Evolutionary conservation across 2,113 vertebrate species (phyloP), one percentile per base, ranked within the genome.

Genomic region (Laterallus jamaicensis): DNA sequence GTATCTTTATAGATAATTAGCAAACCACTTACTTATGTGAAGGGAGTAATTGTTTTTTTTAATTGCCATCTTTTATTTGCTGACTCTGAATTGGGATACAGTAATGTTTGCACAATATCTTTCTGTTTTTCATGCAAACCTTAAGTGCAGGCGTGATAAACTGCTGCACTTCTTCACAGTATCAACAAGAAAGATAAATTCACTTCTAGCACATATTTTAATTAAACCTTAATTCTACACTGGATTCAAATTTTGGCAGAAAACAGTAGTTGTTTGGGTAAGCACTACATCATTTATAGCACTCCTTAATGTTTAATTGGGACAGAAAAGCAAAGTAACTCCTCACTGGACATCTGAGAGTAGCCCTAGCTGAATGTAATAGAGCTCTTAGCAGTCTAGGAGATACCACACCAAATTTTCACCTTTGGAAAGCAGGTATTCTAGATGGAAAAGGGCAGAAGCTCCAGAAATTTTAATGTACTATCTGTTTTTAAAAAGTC

Each of bases 1-100:
- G 9, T 54, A 79, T 52, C 50, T 95, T 91, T 87, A 83, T 7
- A 49, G 78, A 68, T 79, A 96, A 95, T 91, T 89, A 95, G 74
- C 25, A 86, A 97, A 82, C 42, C 31, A 86, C 63, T 66, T 87
- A 77, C 69, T 92, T 80, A 78, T 39, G 31, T 66, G 89, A 97
- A 97, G 12, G 22, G 18, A 93, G 39, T 40, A 49, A 32, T 54
- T 32, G 19, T 15, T 29, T 29, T 32, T 49, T 96, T 96, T 56
- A 67, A 32, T 18, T 16, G 71, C 24, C 40, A 78, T 67, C 63
- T 90, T 95, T 87, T 71, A 81, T 86, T 71, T 94, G 40, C 64
- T 74, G 74, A 64, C 52, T 78, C 76, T 75, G 58, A 78, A 70
- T 25, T 56, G 52, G 76, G 78, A 90, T 35, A 44, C 8, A 9